A percentile compares a stretch with the other conserved stretches of the same genome.
phyloP scores from a whole-genome alignment of 2,888 invertebrate species.

The Pegoplata infirma region DNA sequence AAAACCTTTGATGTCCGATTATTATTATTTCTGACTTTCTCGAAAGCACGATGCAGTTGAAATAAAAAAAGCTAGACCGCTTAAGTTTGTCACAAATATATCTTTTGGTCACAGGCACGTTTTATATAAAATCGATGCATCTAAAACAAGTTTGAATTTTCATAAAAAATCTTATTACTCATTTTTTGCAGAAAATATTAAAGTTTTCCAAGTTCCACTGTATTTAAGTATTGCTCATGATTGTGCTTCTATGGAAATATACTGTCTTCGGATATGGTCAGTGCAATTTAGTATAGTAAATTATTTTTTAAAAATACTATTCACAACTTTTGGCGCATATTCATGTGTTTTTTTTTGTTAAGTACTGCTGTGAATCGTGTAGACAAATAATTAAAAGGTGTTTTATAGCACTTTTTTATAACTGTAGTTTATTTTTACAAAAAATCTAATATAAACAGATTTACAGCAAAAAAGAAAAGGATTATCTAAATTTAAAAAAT shows the following conservation, averaged over 20 bases:
- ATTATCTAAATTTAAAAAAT: not conserved
- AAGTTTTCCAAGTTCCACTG: too few relatives aligned
- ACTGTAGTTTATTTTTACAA: not conserved
- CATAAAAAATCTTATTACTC: too few relatives aligned
- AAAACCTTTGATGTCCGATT: too few relatives aligned
- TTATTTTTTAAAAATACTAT: slow-evolving; percentile 1
- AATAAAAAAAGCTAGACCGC: too few relatives aligned
- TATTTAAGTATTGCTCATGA: not conserved
- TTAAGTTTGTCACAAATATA: too few relatives aligned
- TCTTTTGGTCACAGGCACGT: too few relatives aligned
- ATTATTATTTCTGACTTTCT: too few relatives aligned
- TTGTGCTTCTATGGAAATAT: slow-evolving; percentile 21
- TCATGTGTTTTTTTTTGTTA: slow-evolving; percentile 43
- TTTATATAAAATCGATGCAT: too few relatives aligned
- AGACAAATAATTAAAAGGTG: slow-evolving; percentile 77
- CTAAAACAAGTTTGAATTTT: too few relatives aligned
- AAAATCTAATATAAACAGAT: not conserved
- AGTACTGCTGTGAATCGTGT: slow-evolving; percentile 60
- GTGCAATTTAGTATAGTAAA: not conserved
- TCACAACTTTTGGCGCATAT: slow-evolving; percentile 16
- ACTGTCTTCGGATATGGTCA: slow-evolving; percentile 11
- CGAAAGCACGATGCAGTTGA: too few relatives aligned
- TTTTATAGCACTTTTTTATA: slow-evolving; percentile 75
- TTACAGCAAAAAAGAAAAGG: not conserved
- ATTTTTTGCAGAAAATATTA: too few relatives aligned